Evolutionary conservation across 2,888 invertebrate genomes (phyloP).

Genomic region (Erannis defoliaria): DNA sequence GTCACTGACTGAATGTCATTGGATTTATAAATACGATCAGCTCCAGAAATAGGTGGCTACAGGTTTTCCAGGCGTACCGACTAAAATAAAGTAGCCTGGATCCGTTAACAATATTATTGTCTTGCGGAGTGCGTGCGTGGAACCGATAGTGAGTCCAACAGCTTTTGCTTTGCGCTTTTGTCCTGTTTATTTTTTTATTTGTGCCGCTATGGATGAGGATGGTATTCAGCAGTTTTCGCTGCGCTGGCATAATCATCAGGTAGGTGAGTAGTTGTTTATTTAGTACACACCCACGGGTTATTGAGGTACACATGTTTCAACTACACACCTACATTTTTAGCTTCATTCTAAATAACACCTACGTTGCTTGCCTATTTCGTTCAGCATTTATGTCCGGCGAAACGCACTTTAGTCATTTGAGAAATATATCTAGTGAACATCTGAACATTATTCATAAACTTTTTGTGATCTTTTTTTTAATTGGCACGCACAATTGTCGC

Average conservation of each 20-base stretch:
- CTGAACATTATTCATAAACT: constrained; percentile 18
- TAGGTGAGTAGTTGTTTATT: constrained; percentile 83
- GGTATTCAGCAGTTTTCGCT: constrained; percentile 93
- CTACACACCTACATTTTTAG: constrained; percentile 44
- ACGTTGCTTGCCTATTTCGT: constrained; percentile 40
- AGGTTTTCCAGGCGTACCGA: constrained; percentile 87
- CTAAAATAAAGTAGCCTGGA: constrained; percentile 87
- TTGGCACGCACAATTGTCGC: constrained; percentile 13
- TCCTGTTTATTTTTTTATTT: constrained; percentile 54
- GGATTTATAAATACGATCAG: constrained; percentile 87
- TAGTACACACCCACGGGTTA: constrained; percentile 65
- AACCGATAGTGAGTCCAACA: constrained; percentile 64
- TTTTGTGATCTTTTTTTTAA: constrained; percentile 9
- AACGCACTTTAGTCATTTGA: constrained; percentile 20
- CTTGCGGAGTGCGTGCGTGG: constrained; percentile 69
- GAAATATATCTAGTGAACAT: too few species aligned
- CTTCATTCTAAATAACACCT: constrained; percentile 45
- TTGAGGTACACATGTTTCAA: constrained; percentile 56
- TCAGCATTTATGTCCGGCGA: constrained; percentile 25
- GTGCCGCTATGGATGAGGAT: constrained; percentile 84
- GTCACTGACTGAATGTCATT: constrained; percentile 86
- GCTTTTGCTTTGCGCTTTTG: constrained; percentile 67
- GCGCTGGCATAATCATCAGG: constrained; percentile 94
- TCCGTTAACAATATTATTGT: constrained; percentile 86
- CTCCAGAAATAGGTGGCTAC: constrained; percentile 87